Percentiles rank a stretch among this genome's conserved stretches.
Evolutionary conservation across 1,140 invertebrate genomes (phyloP).

Genomic region (Carcinoscorpius rotundicauda): DNA sequence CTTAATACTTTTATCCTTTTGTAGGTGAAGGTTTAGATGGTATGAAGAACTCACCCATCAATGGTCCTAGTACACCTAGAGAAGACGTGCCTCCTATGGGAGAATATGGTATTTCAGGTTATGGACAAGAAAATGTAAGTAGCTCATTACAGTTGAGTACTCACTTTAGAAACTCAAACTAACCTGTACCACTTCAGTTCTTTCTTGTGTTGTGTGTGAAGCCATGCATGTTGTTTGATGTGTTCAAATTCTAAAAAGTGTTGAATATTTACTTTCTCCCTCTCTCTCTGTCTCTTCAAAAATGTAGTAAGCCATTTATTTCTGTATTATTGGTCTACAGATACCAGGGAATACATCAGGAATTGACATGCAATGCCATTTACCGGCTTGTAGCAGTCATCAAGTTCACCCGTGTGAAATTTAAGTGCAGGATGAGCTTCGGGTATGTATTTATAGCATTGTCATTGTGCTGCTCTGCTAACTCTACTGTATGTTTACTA

Average conservation of each 20-base stretch:
- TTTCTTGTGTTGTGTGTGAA: no score
- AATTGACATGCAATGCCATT: constrained; percentile 1
- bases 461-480: no score
- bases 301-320: no score
- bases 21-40: constrained; percentile 72
- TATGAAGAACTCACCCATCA: constrained; percentile 94
- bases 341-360: background rate
- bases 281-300: no score
- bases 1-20: constrained; percentile 5
- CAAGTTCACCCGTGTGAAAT: constrained; percentile 1
- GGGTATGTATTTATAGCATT: no score
- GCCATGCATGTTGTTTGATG: no score
- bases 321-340: no score
- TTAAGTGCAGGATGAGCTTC: background rate
- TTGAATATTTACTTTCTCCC: no score
- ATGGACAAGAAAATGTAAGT: constrained; percentile 63
- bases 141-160: background rate
- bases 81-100: constrained; percentile 92
- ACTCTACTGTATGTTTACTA: no score
- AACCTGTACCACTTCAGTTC: no score
- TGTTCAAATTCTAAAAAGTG: no score
- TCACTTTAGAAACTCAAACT: background rate
- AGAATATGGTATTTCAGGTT: constrained; percentile 82
- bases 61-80: constrained; percentile 81
- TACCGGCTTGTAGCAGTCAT: constrained; percentile 2